These are phyloP conservation scores for Chrysolina americana DNA, from an alignment of 2,888 invertebrate species.

Conservation along the genomic window DNA sequence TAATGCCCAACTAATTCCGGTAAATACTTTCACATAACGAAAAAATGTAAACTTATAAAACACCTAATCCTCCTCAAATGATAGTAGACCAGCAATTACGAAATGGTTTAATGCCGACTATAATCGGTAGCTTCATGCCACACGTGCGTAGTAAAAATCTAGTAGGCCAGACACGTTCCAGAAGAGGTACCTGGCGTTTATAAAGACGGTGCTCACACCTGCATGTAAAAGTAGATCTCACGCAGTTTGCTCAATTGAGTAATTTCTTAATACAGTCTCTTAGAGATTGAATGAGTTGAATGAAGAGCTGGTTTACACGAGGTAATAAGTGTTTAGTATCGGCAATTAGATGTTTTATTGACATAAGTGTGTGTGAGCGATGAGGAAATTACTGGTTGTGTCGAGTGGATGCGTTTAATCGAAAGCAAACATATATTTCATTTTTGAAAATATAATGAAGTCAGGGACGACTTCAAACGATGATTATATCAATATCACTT, in stretches of 20 bases:
- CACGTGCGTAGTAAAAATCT: slow-evolving; percentile 37
- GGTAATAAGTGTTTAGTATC: slow-evolving; percentile 2
- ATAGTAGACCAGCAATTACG: slow-evolving; percentile 34
- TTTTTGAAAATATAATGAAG: neutral
- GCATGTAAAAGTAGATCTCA: slow-evolving; percentile 34
- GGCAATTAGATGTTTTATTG: slow-evolving; percentile 17
- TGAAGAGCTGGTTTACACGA: neutral
- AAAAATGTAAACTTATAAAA: slow-evolving; percentile 26
- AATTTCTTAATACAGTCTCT: slow-evolving; percentile 29
- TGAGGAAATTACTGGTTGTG: neutral
- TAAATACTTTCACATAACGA: neutral
- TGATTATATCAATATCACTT: too few relatives aligned
- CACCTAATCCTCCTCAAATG: slow-evolving; percentile 37
- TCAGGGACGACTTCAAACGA: neutral
- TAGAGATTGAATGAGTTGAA: slow-evolving; percentile 13
- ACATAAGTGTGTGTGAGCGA: neutral
- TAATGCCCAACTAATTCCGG: too few relatives aligned
- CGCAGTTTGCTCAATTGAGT: slow-evolving; percentile 29
- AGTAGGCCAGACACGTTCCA: slow-evolving; percentile 40
- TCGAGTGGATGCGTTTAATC: neutral
- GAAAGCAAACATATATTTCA: neutral
- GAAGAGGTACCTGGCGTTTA: slow-evolving; percentile 25
- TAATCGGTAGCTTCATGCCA: slow-evolving; percentile 32
- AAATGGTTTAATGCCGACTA: slow-evolving; percentile 25
- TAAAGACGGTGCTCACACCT: slow-evolving; percentile 15